Percentiles rank a stretch among this genome's conserved stretches.
phyloP scores from a whole-genome alignment of 2,797 vertebrate genomes.

The Spea hammondii region DNA sequence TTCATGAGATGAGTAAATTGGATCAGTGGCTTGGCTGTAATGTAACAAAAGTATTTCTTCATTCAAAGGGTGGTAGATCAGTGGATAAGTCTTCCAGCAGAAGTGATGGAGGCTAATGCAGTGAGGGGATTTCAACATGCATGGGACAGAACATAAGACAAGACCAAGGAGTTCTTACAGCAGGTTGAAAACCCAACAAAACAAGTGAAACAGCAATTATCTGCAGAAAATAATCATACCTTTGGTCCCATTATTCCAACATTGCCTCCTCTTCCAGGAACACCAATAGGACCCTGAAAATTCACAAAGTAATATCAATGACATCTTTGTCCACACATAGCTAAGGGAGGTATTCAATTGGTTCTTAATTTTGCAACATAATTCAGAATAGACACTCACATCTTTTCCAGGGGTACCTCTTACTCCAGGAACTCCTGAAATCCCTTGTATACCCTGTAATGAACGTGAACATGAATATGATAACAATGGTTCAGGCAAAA shows the following conservation, averaged over 20 bases:
- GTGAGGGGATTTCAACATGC: too few species aligned
- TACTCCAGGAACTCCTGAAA: constrained; percentile 61
- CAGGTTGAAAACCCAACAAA: too few species aligned
- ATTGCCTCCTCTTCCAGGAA: constrained; percentile 60
- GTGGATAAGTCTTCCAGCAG: too few species aligned
- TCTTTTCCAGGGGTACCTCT: constrained; percentile 71
- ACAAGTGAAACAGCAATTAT: not conserved
- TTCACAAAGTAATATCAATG: not conserved
- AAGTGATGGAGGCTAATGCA: too few species aligned
- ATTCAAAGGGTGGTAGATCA: too few species aligned
- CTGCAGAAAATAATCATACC: constrained; percentile 41
- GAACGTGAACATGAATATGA: not conserved
- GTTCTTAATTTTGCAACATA: not conserved
- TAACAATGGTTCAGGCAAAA: too few species aligned
- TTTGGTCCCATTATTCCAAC: constrained; percentile 61
- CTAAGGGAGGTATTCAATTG: not conserved
- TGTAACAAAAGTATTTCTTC: too few species aligned
- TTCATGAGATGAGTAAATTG: too few species aligned
- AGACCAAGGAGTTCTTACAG: too few species aligned
- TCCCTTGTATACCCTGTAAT: constrained; percentile 58
- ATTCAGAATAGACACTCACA: constrained; percentile 52
- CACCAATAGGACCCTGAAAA: constrained; percentile 62
- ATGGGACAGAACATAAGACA: too few species aligned
- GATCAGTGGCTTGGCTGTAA: too few species aligned
- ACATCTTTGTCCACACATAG: not conserved